A percentile compares a stretch with the other conserved stretches of the same genome.
Evolutionary conservation across 2,113 vertebrate genomes (phyloP).

Genomic region (Emydocephalus ijimae): DNA sequence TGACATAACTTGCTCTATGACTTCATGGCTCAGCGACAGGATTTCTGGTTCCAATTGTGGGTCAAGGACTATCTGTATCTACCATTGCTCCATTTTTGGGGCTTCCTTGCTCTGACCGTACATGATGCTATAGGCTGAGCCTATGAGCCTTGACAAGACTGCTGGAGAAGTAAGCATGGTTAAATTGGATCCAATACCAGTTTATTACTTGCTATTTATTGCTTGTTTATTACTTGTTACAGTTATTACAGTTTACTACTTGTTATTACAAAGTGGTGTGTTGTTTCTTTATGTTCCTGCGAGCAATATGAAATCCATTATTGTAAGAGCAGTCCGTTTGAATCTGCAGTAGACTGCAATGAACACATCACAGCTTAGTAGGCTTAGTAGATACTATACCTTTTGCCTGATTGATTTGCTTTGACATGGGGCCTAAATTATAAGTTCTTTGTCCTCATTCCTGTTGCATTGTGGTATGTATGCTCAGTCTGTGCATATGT

Average conservation of each 20-base stretch:
- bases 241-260: background rate
- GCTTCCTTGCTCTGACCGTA: background rate
- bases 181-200: background rate
- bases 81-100: background rate
- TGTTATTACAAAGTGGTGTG: background rate
- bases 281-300: background rate
- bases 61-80: background rate
- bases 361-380: constrained; percentile 35
- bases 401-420: constrained; percentile 22
- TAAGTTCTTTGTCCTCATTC: constrained; percentile 20
- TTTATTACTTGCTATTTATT: too few species aligned
- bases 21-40: background rate
- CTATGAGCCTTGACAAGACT: background rate
- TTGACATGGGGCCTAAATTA: constrained; percentile 8
- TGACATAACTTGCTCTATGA: background rate
- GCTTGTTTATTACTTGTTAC: too few species aligned
- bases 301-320: constrained; percentile 30
- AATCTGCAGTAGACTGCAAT: constrained; percentile 18
- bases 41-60: background rate
- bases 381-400: background rate
- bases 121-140: background rate
- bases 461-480: constrained; percentile 4
- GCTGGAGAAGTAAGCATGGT: background rate
- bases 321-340: constrained; percentile 19
- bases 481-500: background rate